These are phyloP conservation scores for Athripsodes cinereus DNA, from an alignment of 2,888 invertebrate genomes.

Conservation along the genomic window DNA sequence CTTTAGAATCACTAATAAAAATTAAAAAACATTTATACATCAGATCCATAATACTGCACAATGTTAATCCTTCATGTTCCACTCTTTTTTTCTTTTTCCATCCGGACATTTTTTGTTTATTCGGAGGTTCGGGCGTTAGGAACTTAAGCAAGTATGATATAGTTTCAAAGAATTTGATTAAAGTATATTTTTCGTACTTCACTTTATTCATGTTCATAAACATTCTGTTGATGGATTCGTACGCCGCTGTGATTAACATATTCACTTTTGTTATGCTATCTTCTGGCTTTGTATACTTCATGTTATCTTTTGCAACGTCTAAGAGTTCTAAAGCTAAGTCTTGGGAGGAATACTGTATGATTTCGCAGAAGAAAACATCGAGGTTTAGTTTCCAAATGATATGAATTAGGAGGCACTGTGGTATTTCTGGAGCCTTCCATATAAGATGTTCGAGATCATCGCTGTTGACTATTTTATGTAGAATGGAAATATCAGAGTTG, in stretches of 20 bases:
- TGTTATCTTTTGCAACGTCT: constrained; percentile 13
- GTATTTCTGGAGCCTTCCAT: constrained; percentile 19
- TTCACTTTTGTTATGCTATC: constrained; percentile 6
- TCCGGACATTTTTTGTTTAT: constrained; percentile 13
- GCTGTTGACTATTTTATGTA: constrained; percentile 18
- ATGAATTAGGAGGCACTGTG: constrained; percentile 21
- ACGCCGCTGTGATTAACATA: constrained; percentile 10
- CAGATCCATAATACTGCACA: constrained; percentile 14
- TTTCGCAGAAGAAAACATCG: constrained; percentile 21
- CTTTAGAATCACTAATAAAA: constrained; percentile 8
- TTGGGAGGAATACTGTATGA: constrained; percentile 17
- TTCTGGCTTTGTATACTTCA: constrained; percentile 15
- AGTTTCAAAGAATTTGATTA: constrained; percentile 5
- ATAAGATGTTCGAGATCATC: constrained; percentile 23
- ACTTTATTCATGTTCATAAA: background rate
- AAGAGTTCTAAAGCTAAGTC: constrained; percentile 16
- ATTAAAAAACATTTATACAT: constrained; percentile 17
- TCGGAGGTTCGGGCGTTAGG: constrained; percentile 16
- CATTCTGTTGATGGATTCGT: constrained; percentile 12
- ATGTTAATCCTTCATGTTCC: constrained; percentile 12
- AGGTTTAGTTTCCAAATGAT: constrained; percentile 20
- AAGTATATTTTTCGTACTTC: constrained; percentile 7
- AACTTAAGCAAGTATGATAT: constrained; percentile 19
- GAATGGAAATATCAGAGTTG: constrained; percentile 20
- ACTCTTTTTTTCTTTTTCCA: constrained; percentile 8